These are phyloP conservation scores for Sesamia inferens DNA, from an alignment of 2,888 invertebrate genomes.

Conservation along the genomic window DNA sequence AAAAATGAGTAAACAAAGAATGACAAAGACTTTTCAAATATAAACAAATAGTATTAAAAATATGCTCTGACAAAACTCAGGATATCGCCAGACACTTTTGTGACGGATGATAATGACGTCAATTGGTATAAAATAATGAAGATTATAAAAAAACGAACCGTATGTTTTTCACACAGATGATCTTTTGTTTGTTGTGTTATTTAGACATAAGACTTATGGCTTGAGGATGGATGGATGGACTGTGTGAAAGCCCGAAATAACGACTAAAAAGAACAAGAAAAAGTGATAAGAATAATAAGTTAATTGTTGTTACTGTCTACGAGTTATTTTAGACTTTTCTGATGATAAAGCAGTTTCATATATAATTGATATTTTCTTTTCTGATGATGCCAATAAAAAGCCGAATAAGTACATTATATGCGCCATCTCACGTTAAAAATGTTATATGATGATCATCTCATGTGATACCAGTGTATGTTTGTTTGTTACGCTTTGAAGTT, in stretches of 20 bases:
- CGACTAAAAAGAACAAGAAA: neutral
- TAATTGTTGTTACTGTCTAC: neutral
- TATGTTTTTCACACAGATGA: constrained; percentile 26
- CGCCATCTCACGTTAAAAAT: too few relatives aligned
- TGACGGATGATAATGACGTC: constrained; percentile 42
- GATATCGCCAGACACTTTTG: constrained; percentile 42
- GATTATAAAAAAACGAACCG: constrained; percentile 26
- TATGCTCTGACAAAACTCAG: constrained; percentile 13
- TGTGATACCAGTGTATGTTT: too few relatives aligned
- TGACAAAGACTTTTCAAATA: constrained; percentile 40
- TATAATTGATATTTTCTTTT: too few relatives aligned
- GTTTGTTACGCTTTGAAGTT: neutral
- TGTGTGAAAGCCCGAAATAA: neutral
- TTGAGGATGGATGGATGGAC: neutral
- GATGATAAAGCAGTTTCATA: too few relatives aligned
- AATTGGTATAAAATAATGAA: constrained; percentile 16
- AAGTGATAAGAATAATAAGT: constrained; percentile 20
- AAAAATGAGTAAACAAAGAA: constrained; percentile 16
- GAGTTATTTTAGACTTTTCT: neutral
- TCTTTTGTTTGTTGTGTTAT: constrained; percentile 37
- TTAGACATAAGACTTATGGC: neutral
- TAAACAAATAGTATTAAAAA: constrained; percentile 17
- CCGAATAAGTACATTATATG: neutral
- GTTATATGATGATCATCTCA: too few relatives aligned
- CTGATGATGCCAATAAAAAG: neutral